Evolutionary conservation across 2,888 invertebrate species (phyloP), one percentile per base, ranked within the genome.

Genomic region (Acrobeloides nanus): DNA sequence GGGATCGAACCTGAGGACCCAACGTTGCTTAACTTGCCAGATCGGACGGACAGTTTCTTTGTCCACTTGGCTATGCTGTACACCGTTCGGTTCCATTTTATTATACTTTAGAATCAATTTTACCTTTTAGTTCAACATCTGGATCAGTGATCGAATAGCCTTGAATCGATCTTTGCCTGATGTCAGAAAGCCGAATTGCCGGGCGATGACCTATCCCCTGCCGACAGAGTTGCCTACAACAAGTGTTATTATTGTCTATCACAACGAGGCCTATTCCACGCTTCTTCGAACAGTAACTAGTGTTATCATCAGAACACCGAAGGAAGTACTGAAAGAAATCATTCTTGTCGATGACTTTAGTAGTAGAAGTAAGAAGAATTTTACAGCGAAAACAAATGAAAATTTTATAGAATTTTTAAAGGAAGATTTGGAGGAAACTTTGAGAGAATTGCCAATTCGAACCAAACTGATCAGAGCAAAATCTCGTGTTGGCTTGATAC

Each of bases 201-300:
- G 59, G 20, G 51, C 53, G 15, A 51, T 57, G 23, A 47, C 35
- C 1, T 71, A 68, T 44, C 61, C 67, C 7, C 38, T 88, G 76
- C 82, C 84, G 32, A 80, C 48, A 1, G 46, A 58, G 6, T 68
- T 93, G 45, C 92, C 92, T 0, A 84, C 82, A 57, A 87, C 90
- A 0, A 86, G 86, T 57, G 82, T 97, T 15, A 85, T 97, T 42
- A 89, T 97, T 59, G 92, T 95, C 1, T 95, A 95, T 75, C 95
- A 97, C 75, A 97, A 97, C 75, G 97, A 97, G 77, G 95, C 95
- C 0, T 95, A 90, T 89, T 92, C 93, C 3, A 93, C 95, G 0
- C 80, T 97, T 10, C 79, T 95, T 66, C 80, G 97, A 45, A 95
- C 95, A 0, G 88, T 95, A 29, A 89, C 89, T 85, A 92, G 90